A percentile compares a stretch with the other conserved stretches of the same genome.
phyloP scores from a whole-genome alignment of 2,113 vertebrate genomes.

The Pterophyllum scalare region DNA sequence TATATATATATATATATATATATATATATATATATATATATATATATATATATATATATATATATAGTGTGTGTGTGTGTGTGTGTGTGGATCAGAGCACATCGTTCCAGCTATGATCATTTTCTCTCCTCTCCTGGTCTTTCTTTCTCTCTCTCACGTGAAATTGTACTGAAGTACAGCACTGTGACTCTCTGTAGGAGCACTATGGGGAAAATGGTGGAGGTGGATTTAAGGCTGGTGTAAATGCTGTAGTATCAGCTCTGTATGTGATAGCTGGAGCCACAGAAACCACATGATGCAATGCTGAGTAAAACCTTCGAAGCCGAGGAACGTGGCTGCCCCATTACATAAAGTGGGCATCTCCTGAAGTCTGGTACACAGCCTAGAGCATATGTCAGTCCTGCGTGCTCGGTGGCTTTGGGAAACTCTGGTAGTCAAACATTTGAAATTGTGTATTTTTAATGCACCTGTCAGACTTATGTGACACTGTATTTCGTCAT shows the following conservation, averaged over 20 bases:
- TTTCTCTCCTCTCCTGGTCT: conserved; percentile 3
- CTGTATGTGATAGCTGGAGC: neutral
- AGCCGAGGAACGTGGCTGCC: conserved; percentile 12
- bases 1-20: neutral
- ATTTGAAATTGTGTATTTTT: neutral
- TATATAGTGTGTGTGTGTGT: conserved; percentile 26
- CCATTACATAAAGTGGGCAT: neutral
- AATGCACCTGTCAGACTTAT: neutral
- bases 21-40: conserved; percentile 12
- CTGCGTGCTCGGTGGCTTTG: neutral
- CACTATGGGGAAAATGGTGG: neutral
- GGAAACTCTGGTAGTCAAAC: neutral
- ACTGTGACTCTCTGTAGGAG: neutral
- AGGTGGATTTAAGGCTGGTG: neutral
- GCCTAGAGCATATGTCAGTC: neutral
- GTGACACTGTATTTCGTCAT: neutral
- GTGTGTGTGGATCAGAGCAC: conserved; percentile 62
- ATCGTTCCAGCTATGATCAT: conserved; percentile 50
- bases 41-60: too few species aligned
- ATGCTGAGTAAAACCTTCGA: neutral
- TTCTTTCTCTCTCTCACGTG: neutral
- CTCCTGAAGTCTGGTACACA: neutral
- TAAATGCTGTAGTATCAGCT: neutral
- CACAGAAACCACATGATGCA: neutral
- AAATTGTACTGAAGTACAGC: neutral